Evolutionary conservation across 2,113 vertebrate species (phyloP).

Genomic region (Daubentonia madagascariensis): DNA sequence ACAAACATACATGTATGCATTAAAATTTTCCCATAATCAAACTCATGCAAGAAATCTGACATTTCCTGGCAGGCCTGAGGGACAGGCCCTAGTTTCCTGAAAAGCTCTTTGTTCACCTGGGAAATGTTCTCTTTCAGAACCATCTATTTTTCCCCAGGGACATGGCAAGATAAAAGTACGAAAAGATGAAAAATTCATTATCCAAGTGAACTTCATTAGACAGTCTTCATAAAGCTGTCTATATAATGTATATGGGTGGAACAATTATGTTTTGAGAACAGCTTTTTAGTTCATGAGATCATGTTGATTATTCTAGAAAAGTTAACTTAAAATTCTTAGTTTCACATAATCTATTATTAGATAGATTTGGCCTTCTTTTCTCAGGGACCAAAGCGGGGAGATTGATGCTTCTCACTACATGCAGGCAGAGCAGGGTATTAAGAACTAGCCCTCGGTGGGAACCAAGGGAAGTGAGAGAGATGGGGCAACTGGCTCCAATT

Average conservation of each 20-base stretch:
- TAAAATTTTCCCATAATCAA: neutral
- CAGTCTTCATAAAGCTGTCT: neutral
- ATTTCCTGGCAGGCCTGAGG: neutral
- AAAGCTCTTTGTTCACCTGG: neutral
- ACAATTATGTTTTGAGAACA: neutral
- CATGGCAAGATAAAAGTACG: neutral
- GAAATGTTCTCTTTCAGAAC: neutral
- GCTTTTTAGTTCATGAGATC: neutral
- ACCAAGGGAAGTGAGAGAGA: neutral
- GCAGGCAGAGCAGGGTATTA: neutral
- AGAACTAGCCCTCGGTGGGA: neutral
- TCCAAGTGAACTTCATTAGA: neutral
- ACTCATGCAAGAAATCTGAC: neutral
- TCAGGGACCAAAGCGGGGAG: neutral
- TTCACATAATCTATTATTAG: neutral
- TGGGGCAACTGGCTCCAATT: neutral
- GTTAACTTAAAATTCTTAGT: neutral
- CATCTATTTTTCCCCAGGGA: neutral
- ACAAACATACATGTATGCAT: slow-evolving; percentile 20
- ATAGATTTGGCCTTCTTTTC: neutral
- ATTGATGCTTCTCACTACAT: neutral
- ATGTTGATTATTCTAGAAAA: neutral
- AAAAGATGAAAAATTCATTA: neutral
- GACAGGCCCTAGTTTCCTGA: neutral
- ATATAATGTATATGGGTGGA: neutral